Evolutionary conservation across 1,140 invertebrate genomes (phyloP).

Genomic region (Limonius californicus): DNA sequence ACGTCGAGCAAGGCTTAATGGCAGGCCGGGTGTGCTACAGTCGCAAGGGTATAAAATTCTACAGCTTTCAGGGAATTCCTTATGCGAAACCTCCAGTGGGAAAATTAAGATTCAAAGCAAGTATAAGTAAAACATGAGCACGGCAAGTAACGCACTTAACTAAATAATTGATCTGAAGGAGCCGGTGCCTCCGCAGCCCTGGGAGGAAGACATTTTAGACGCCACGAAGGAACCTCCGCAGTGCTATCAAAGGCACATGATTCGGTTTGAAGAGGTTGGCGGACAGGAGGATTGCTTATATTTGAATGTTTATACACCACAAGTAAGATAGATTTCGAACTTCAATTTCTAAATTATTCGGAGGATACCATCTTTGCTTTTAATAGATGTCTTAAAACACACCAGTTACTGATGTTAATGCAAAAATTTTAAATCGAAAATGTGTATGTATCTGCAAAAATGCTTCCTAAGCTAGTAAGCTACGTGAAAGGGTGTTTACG

Average conservation of each 20-base stretch:
- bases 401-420: too few relatives aligned
- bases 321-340: too few relatives aligned
- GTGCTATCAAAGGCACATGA: slow-evolving; percentile 47
- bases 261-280: slow-evolving; percentile 41
- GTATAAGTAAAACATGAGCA: slow-evolving; percentile 5
- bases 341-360: too few relatives aligned
- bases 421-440: too few relatives aligned
- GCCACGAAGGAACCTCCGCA: slow-evolving; percentile 50
- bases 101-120: slow-evolving; percentile 26
- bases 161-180: slow-evolving; percentile 44
- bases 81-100: slow-evolving; percentile 27
- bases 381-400: too few relatives aligned
- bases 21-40: neutral
- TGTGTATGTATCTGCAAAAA: too few relatives aligned
- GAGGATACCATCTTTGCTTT: too few relatives aligned
- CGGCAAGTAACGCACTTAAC: slow-evolving; percentile 2
- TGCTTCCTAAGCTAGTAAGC: too few relatives aligned
- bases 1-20: neutral
- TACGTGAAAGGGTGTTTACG: too few relatives aligned
- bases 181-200: slow-evolving; percentile 51
- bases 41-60: slow-evolving; percentile 16
- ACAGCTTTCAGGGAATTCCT: slow-evolving; percentile 26
- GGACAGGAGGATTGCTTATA: slow-evolving; percentile 76
- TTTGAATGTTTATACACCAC: slow-evolving; percentile 75
- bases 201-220: slow-evolving; percentile 53